phyloP scores from a whole-genome alignment of 37 sponge, comb jelly and placozoan genomes.

The Eunapius fragilis region DNA sequence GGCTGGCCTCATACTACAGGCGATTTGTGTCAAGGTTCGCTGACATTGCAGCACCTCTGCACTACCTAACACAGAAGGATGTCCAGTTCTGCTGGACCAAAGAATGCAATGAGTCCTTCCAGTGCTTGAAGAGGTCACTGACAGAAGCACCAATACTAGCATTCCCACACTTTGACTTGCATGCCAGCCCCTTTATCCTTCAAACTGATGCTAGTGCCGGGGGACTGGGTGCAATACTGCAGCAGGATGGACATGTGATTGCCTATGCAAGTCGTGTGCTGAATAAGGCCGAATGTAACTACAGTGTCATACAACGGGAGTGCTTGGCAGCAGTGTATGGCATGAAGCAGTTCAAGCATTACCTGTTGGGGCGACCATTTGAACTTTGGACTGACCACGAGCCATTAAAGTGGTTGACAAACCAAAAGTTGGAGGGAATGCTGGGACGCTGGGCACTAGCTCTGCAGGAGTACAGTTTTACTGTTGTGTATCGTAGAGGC shows the following conservation, averaged over 20 bases:
- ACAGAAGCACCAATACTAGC: constrained; percentile 44
- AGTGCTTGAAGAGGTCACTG: constrained; percentile 39
- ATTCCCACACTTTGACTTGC: constrained; percentile 41
- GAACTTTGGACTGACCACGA: constrained; percentile 51
- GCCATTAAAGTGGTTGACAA: constrained; percentile 56
- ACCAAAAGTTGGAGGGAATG: constrained; percentile 62
- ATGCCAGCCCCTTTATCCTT: constrained; percentile 32
- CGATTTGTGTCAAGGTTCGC: constrained; percentile 51
- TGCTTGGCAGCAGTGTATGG: constrained; percentile 36
- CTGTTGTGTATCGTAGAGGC: constrained; percentile 44
- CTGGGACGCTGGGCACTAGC: constrained; percentile 56
- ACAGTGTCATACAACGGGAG: constrained; percentile 37
- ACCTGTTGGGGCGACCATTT: constrained; percentile 53
- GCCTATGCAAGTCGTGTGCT: too few species aligned
- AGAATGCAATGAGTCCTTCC: constrained; percentile 36
- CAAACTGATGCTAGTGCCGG: constrained; percentile 26
- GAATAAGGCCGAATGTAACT: constrained; percentile 48
- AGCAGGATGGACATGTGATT: constrained; percentile 50
- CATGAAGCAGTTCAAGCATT: constrained; percentile 60
- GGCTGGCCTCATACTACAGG: constrained; percentile 64
- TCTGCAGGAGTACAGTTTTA: constrained; percentile 49
- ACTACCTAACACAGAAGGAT: constrained; percentile 41
- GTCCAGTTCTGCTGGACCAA: constrained; percentile 32
- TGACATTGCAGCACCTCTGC: constrained; percentile 64
- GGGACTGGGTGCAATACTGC: constrained; percentile 49